Evolutionary conservation across 2,888 invertebrate species (phyloP), one percentile per base, ranked within the genome.

Genomic region (Choreutis nemorana): DNA sequence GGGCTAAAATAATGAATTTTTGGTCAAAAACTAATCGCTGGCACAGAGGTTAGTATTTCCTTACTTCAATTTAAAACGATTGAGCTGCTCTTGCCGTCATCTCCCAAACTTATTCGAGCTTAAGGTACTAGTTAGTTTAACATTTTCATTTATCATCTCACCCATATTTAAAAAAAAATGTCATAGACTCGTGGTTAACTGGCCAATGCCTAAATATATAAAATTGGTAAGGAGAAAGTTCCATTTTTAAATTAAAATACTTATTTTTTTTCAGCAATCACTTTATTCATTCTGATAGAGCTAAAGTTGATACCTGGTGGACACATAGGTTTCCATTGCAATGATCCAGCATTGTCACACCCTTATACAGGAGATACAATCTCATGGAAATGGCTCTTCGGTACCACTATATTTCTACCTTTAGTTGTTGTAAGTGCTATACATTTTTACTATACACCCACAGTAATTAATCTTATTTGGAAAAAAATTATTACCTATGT

Each of bases 321-420:
- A 3, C 80, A 81, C 38, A 48, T 83, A 1, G 89, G 89, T 2
- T 90, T 88, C 57, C 81, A 70, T 34, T 90, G 90, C 60, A 82
- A 84, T 35, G 90, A 90, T 48, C 86, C 87, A 0, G 78, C 82
- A 7, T 77, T 90, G 16, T 84, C 85, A 1, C 77, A 83, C 44
- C 81, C 82, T 14, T 90, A 70, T 47, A 71, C 59, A 0, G 90
- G 90, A 1, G 90, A 90, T 40, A 88, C 89, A 0, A 67, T 91
- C 16, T 73, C 81, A 11, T 64, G 81, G 37, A 64, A 72, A 8
- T 47, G 77, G 36, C 58, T 90, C 3, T 42, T 88, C 6, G 37
- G 56, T 0, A 75, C 81, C 1, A 73, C 80, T 6, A 29, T 82
- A 2, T 16, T 83, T 0, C 40, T 83, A 20, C 87, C 88, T 0